Conservation (phyloP, 2,797 vertebrate species). For the Chelon labrosus region DNA sequence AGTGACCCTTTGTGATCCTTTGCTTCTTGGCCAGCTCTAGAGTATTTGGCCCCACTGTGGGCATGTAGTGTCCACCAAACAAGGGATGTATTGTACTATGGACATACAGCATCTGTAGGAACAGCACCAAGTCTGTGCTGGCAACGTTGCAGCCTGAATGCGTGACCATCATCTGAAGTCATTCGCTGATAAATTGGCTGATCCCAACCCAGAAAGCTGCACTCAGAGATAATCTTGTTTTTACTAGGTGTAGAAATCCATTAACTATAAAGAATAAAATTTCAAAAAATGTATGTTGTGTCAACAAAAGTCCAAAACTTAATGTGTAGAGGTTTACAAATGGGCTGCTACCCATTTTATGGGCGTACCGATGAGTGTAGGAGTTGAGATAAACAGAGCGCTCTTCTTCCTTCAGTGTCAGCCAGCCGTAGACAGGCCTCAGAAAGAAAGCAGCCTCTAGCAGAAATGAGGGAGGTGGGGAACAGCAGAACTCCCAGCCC, state of each 20-base stretch:
- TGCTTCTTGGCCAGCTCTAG: conserved; percentile 78
- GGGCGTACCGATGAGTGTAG: background rate
- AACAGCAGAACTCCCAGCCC: conserved; percentile 54
- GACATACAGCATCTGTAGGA: conserved; percentile 46
- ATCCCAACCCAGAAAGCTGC: conserved; percentile 7
- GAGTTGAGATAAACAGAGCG: conserved; percentile 11
- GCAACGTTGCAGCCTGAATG: conserved; percentile 39
- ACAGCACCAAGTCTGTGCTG: conserved; percentile 48
- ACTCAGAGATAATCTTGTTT: background rate
- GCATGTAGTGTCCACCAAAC: conserved; percentile 65
- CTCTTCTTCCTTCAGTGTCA: conserved; percentile 45
- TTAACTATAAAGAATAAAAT: conserved; percentile 5
- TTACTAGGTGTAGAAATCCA: background rate
- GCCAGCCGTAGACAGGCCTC: conserved; percentile 43
- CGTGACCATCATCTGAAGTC: conserved; percentile 47
- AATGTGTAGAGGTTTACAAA: conserved; percentile 16
- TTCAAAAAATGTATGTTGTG: conserved; percentile 6
- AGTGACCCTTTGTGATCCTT: conserved; percentile 76
- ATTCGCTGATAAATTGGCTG: conserved; percentile 19
- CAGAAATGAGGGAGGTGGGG: conserved; percentile 39
- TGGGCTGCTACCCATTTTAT: conserved; percentile 12
- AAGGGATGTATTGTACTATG: conserved; percentile 71
- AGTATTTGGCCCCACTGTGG: conserved; percentile 61
- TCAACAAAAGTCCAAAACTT: conserved; percentile 4
- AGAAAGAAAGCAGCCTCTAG: conserved; percentile 50